Evolutionary conservation across 2,113 vertebrate species (phyloP).

Genomic region (Edolisoma coerulescens): DNA sequence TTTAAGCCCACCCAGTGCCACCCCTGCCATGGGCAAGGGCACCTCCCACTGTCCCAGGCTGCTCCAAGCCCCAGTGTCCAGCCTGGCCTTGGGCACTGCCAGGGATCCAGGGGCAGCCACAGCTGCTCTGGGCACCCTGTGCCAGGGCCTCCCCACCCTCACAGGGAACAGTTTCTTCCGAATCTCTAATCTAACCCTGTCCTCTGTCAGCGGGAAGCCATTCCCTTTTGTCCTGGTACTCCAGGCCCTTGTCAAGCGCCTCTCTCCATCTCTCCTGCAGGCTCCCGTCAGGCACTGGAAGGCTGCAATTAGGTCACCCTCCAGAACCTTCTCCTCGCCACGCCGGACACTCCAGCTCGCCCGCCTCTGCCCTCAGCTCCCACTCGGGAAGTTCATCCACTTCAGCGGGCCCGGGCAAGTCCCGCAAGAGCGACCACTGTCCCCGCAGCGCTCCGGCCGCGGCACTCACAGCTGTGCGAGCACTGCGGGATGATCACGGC

Average conservation of each 20-base stretch:
- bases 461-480: constrained; percentile 93
- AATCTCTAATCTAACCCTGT: background rate
- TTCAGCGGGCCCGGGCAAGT: fast-evolving
- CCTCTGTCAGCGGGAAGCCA: background rate
- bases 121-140: background rate
- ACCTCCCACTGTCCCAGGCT: fast-evolving
- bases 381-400: fast-evolving
- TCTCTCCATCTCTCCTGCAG: background rate
- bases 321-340: fast-evolving
- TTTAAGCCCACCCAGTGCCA: fast-evolving
- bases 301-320: no score
- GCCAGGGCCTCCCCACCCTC: background rate
- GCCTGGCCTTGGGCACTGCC: fast-evolving
- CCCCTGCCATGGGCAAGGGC: background rate
- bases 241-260: fast-evolving
- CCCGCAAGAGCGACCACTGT: fast-evolving
- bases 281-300: background rate
- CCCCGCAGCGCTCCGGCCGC: background rate
- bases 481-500: constrained; percentile 92
- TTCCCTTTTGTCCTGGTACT: background rate
- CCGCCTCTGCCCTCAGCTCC: fast-evolving
- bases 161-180: background rate
- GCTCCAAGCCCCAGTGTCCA: background rate
- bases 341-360: fast-evolving
- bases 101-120: background rate